These are phyloP conservation scores for Trachurus trachurus DNA, from an alignment of 2,797 vertebrate species.

Conservation along the genomic window DNA sequence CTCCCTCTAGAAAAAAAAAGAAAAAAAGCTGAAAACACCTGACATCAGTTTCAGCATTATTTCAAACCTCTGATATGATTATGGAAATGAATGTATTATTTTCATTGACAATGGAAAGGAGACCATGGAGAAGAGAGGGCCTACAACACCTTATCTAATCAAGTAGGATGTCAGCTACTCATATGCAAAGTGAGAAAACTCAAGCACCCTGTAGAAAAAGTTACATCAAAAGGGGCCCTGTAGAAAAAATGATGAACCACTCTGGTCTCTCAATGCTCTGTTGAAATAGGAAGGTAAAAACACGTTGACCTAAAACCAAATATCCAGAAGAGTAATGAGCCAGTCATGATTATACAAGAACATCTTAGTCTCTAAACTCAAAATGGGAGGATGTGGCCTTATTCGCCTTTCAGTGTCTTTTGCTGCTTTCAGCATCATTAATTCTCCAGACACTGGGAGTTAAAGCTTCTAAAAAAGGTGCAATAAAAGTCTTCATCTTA, in stretches of 20 bases:
- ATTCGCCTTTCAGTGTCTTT: constrained; percentile 47
- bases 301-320: constrained; percentile 35
- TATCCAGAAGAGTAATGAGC: constrained; percentile 59
- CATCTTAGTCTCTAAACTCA: constrained; percentile 37
- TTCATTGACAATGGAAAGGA: constrained; percentile 41
- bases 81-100: constrained; percentile 32
- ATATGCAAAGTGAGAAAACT: constrained; percentile 54
- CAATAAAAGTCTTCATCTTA: constrained; percentile 65
- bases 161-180: constrained; percentile 53
- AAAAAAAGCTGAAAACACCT: constrained; percentile 28
- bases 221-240: constrained; percentile 71
- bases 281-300: constrained; percentile 67
- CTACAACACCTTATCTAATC: constrained; percentile 37
- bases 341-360: constrained; percentile 49
- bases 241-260: constrained; percentile 68
- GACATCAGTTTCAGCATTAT: constrained; percentile 6
- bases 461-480: constrained; percentile 80
- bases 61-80: constrained; percentile 55
- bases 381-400: constrained; percentile 49
- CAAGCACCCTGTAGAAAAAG: constrained; percentile 72
- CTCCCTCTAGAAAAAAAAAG: constrained; percentile 24
- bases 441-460: constrained; percentile 49
- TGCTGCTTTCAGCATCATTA: constrained; percentile 40
- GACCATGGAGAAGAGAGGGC: constrained; percentile 32
- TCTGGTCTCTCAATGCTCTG: constrained; percentile 55